phyloP scores from a whole-genome alignment of 2,113 vertebrate genomes.

The Oreocharis arfaki region DNA sequence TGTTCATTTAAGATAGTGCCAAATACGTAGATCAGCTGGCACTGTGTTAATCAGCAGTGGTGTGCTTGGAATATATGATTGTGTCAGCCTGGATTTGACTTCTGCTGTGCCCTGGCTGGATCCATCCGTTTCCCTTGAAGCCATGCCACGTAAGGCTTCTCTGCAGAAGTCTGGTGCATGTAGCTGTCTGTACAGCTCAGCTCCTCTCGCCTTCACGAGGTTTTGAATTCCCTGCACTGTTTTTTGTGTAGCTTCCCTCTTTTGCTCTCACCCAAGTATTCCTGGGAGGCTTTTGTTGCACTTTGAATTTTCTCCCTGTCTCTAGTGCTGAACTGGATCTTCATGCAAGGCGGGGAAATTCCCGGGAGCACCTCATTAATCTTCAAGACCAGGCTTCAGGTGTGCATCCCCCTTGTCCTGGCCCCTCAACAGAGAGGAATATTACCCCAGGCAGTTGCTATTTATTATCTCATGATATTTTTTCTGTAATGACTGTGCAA shows the following conservation, averaged over 20 bases:
- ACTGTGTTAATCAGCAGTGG: neutral
- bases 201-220: neutral
- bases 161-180: neutral
- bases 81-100: neutral
- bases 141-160: neutral
- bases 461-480: neutral
- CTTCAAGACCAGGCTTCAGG: neutral
- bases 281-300: neutral
- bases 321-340: neutral
- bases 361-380: neutral
- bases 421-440: neutral
- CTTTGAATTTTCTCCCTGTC: neutral
- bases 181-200: neutral
- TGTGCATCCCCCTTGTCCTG: neutral
- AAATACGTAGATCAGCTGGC: neutral
- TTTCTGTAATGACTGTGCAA: neutral
- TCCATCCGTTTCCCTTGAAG: neutral
- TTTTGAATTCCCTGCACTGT: neutral
- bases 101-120: neutral
- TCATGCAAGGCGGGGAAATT: neutral
- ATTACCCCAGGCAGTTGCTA: neutral
- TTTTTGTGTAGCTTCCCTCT: neutral
- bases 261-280: neutral
- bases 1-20: neutral
- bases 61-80: neutral